Evolutionary conservation across 2,888 invertebrate genomes (phyloP).

Genomic region (Artemia sp.): DNA sequence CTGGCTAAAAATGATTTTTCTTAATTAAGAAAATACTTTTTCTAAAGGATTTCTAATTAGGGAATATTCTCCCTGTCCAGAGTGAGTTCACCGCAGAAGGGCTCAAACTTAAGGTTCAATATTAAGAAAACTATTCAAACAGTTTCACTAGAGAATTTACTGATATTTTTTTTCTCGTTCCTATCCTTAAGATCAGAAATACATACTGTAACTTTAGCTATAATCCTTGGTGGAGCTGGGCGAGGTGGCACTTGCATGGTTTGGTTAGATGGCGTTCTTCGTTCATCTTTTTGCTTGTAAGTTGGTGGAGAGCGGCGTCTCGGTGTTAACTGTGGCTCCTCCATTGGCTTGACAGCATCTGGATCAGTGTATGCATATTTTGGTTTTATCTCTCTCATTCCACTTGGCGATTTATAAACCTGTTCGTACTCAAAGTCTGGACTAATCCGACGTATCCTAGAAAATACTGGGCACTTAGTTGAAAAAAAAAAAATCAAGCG

Average conservation of each 20-base stretch:
- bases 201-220: slow-evolving; percentile 4
- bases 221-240: neutral
- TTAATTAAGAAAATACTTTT: no score
- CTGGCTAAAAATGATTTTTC: no score
- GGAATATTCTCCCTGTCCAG: no score
- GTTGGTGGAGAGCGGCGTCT: neutral
- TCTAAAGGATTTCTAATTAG: no score
- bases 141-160: no score
- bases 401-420: neutral
- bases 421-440: slow-evolving; percentile 7
- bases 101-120: no score
- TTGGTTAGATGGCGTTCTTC: neutral
- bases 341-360: neutral
- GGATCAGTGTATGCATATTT: slow-evolving; percentile 10
- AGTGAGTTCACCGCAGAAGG: no score
- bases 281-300: neutral
- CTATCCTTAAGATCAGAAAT: neutral
- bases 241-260: neutral
- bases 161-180: no score
- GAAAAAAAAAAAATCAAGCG: no score
- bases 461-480: neutral
- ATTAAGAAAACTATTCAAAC: no score
- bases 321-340: neutral
- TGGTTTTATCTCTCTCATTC: slow-evolving; percentile 9
- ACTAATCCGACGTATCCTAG: slow-evolving; percentile 7